Conservation (phyloP, 53 echinoderm and acorn worm genomes). For the Zoroaster sp. region DNA sequence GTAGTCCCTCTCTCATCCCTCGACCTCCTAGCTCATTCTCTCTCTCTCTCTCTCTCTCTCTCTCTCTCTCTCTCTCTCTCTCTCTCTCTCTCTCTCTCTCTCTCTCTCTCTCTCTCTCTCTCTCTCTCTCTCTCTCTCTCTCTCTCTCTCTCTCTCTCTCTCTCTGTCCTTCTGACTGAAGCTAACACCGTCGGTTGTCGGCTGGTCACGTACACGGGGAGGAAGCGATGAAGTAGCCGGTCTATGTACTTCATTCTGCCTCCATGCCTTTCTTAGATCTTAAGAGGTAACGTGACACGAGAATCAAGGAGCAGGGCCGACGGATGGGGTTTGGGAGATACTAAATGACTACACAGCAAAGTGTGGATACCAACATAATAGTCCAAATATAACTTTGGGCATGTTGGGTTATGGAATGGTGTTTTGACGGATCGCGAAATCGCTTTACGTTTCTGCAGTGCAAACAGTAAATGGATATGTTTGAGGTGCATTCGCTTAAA, state of each 20-base stretch:
- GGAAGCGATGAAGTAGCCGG: slow-evolving; percentile 27
- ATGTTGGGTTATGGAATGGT: not conserved
- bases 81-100: not conserved
- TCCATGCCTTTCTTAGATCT: slow-evolving; percentile 31
- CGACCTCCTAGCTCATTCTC: not conserved
- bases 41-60: not conserved
- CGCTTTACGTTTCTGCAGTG: not conserved
- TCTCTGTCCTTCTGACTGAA: not conserved
- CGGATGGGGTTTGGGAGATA: slow-evolving; percentile 28
- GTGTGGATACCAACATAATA: not conserved
- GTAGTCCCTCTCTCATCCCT: not conserved
- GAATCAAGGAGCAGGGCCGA: slow-evolving; percentile 28
- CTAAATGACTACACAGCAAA: slow-evolving; percentile 20
- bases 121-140: not conserved
- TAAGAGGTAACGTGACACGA: slow-evolving; percentile 41
- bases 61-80: not conserved
- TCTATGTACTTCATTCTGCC: slow-evolving; percentile 35
- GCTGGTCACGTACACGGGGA: slow-evolving; percentile 25
- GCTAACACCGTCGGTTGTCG: slow-evolving; percentile 35
- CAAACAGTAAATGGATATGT: not conserved
- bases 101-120: not conserved
- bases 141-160: not conserved
- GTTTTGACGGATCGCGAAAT: not conserved
- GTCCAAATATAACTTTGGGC: not conserved
- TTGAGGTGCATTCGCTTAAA: not conserved